Conservation (phyloP, 1,140 invertebrate genomes). For the Trinorchestia longiramus region DNA sequence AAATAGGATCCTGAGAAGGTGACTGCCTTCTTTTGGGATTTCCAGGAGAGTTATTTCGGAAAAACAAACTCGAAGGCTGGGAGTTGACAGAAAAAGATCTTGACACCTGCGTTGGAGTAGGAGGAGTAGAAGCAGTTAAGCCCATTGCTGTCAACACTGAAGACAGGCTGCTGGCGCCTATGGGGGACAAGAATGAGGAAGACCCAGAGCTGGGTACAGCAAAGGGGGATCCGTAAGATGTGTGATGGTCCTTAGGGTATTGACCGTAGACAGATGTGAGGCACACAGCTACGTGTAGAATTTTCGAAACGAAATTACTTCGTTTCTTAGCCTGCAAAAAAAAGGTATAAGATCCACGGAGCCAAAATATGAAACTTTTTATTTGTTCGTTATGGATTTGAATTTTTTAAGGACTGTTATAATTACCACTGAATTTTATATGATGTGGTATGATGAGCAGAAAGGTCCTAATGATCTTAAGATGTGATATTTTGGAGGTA, state of each 20-base stretch:
- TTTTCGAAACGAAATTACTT: neutral
- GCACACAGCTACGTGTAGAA: neutral
- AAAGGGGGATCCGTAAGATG: slow-evolving; percentile 10
- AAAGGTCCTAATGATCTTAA: too few species aligned
- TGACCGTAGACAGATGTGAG: neutral
- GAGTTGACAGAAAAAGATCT: neutral
- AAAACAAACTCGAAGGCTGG: neutral
- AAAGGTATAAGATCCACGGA: neutral
- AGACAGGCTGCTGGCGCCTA: slow-evolving; percentile 4
- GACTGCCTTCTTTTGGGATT: neutral
- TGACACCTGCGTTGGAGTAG: neutral
- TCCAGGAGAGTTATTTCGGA: neutral
- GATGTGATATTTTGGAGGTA: too few species aligned
- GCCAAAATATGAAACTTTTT: too few species aligned
- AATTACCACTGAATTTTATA: too few species aligned
- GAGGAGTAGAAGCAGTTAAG: neutral
- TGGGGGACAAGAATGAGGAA: neutral
- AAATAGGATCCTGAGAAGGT: neutral
- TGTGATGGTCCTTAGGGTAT: slow-evolving; percentile 4
- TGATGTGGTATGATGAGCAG: too few species aligned
- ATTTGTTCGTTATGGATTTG: too few species aligned
- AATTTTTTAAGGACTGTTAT: too few species aligned
- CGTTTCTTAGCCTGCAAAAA: neutral
- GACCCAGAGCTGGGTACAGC: neutral
- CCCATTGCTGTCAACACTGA: neutral